Percentiles rank a stretch among this genome's conserved stretches.
Evolutionary conservation across 1,140 invertebrate genomes (phyloP).

Genomic region (Sinonovacula constricta): DNA sequence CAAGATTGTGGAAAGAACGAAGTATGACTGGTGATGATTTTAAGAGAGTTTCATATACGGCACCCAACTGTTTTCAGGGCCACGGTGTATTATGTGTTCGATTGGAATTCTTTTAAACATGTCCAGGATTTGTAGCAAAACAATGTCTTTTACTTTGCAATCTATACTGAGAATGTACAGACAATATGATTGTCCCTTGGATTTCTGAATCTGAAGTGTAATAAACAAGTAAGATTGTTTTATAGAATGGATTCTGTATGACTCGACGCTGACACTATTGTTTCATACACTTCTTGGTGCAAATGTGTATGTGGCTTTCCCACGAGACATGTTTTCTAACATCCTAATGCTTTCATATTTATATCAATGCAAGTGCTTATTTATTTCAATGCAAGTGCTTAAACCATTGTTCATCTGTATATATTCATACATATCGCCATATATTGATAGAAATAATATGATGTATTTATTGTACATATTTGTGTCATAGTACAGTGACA

Average conservation of each 20-base stretch:
- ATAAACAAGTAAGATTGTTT: not conserved
- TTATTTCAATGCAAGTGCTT: too few species aligned
- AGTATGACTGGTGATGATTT: not conserved
- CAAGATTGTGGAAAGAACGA: too few species aligned
- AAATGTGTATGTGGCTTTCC: not conserved
- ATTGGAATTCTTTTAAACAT: not conserved
- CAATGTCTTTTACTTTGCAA: not conserved
- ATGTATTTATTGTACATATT: too few species aligned
- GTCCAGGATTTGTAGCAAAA: not conserved
- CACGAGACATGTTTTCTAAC: not conserved
- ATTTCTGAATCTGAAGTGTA: not conserved
- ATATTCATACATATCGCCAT: too few species aligned
- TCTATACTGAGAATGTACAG: not conserved
- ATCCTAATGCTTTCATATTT: not conserved
- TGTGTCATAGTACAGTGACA: too few species aligned
- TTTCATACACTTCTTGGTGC: not conserved
- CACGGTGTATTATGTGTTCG: not conserved
- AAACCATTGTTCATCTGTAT: too few species aligned
- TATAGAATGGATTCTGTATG: not conserved
- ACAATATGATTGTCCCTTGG: not conserved
- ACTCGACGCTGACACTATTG: not conserved
- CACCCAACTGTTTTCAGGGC: not conserved
- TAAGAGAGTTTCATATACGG: not conserved
- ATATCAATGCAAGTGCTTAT: not conserved
- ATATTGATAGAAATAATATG: too few species aligned